Percentiles rank a stretch among this genome's conserved stretches.
phyloP scores from a whole-genome alignment of 2,888 invertebrate genomes.

The Leistus spinibarbis region DNA sequence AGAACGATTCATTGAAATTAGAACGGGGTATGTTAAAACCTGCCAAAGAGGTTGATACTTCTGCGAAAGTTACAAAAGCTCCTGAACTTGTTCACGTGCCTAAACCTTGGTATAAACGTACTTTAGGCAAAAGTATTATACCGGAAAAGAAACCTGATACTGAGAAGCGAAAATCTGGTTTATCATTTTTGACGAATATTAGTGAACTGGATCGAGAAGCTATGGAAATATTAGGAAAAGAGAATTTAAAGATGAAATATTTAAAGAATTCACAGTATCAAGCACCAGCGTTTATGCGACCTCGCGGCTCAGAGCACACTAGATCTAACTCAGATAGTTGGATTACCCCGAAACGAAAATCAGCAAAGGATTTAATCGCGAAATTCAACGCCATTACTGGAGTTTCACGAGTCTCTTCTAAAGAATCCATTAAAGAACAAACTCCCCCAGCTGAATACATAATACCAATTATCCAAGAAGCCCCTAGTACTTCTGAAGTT shows the following conservation, averaged over 20 bases:
- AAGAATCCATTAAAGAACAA: slow-evolving; percentile 45
- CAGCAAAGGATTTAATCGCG: slow-evolving; percentile 64
- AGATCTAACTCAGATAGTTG: slow-evolving; percentile 49
- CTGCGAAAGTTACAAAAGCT: slow-evolving; percentile 36
- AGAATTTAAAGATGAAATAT: slow-evolving; percentile 51
- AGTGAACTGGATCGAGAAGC: slow-evolving; percentile 82
- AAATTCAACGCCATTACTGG: slow-evolving; percentile 69
- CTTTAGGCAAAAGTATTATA: slow-evolving; percentile 49
- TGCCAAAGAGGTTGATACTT: slow-evolving; percentile 49
- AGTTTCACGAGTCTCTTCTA: slow-evolving; percentile 60
- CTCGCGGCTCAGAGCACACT: slow-evolving; percentile 48
- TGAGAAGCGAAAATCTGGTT: slow-evolving; percentile 63
- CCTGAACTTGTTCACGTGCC: slow-evolving; percentile 56
- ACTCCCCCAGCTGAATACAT: slow-evolving; percentile 33
- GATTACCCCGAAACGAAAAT: slow-evolving; percentile 52
- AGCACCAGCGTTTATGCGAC: slow-evolving; percentile 56
- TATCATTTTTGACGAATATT: slow-evolving; percentile 73
- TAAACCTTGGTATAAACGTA: slow-evolving; percentile 71
- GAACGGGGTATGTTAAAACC: slow-evolving; percentile 59
- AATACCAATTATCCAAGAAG: slow-evolving; percentile 21
- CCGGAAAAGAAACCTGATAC: slow-evolving; percentile 52
- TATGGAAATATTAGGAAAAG: slow-evolving; percentile 71
- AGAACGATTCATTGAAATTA: slow-evolving; percentile 58
- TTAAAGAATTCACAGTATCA: slow-evolving; percentile 15
- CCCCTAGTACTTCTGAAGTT: slow-evolving; percentile 3